phyloP scores from a whole-genome alignment of 2,797 vertebrate species.

The Sebastes baramenuke region DNA sequence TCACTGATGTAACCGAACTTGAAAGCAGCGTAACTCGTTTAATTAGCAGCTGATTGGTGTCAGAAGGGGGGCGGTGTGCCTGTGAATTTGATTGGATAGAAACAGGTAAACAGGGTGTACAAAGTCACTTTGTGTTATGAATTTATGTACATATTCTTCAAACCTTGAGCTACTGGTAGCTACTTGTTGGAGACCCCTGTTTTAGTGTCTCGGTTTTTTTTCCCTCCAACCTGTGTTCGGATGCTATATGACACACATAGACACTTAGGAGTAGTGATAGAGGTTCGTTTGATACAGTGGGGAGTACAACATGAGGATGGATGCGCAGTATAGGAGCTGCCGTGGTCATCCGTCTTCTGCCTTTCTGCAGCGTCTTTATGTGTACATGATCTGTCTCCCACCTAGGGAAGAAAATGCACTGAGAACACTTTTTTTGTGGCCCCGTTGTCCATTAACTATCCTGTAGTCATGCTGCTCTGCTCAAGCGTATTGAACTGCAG shows the following conservation, averaged over 20 bases:
- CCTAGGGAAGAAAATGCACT: conserved; percentile 33
- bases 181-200: too few species aligned
- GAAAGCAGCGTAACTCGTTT: too few species aligned
- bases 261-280: not conserved
- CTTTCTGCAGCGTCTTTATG: conserved; percentile 45
- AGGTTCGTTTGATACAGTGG: not conserved
- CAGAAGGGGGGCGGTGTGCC: too few species aligned
- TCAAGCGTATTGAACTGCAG: conserved; percentile 66
- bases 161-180: too few species aligned
- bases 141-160: not conserved
- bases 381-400: conserved; percentile 56
- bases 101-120: too few species aligned
- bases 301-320: not conserved
- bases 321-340: conserved; percentile 7
- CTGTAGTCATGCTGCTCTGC: conserved; percentile 67
- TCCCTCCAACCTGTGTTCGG: not conserved
- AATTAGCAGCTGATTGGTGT: not conserved
- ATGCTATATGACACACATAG: not conserved
- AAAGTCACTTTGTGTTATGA: too few species aligned
- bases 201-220: accelerated
- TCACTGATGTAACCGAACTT: too few species aligned
- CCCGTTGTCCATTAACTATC: conserved; percentile 65
- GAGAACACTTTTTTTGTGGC: conserved; percentile 40
- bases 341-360: conserved; percentile 2
- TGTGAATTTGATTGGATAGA: too few species aligned